These are phyloP conservation scores for Noctua janthe DNA, from an alignment of 2,888 invertebrate species.

Conservation along the genomic window DNA sequence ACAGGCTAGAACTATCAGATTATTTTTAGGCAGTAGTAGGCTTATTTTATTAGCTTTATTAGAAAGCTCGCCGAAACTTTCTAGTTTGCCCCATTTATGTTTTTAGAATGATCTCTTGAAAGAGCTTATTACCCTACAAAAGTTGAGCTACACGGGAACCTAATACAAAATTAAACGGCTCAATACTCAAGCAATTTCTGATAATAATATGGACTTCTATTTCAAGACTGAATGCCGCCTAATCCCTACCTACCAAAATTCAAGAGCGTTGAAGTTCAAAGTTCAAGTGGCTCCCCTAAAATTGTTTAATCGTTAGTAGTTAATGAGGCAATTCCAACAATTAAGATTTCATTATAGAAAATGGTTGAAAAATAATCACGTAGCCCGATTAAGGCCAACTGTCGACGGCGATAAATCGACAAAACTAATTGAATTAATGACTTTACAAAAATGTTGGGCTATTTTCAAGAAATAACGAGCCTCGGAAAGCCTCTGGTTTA, in stretches of 20 bases:
- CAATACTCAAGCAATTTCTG: constrained; percentile 16
- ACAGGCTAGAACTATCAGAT: neutral
- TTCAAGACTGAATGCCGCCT: constrained; percentile 7
- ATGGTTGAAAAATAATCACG: constrained; percentile 63
- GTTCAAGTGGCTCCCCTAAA: constrained; percentile 54
- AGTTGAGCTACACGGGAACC: neutral
- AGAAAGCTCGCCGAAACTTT: constrained; percentile 8
- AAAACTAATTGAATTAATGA: constrained; percentile 63
- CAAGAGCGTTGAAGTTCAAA: constrained; percentile 42
- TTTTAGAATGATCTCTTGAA: neutral
- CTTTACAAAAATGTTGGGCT: constrained; percentile 46
- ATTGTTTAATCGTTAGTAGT: constrained; percentile 59
- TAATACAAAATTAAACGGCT: constrained; percentile 23
- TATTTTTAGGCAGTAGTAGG: constrained; percentile 7
- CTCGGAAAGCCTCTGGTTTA: constrained; percentile 8
- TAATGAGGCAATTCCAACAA: constrained; percentile 61
- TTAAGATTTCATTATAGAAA: constrained; percentile 61
- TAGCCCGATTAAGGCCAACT: constrained; percentile 63
- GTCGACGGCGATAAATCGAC: constrained; percentile 59
- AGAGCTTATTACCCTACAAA: constrained; percentile 1
- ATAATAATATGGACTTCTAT: constrained; percentile 41
- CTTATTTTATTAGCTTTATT: constrained; percentile 7
- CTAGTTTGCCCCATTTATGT: neutral
- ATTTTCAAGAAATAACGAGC: constrained; percentile 39
- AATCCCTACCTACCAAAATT: constrained; percentile 28